These are phyloP conservation scores for Petaurus breviceps DNA, from an alignment of 2,113 vertebrate species.

Conservation along the genomic window DNA sequence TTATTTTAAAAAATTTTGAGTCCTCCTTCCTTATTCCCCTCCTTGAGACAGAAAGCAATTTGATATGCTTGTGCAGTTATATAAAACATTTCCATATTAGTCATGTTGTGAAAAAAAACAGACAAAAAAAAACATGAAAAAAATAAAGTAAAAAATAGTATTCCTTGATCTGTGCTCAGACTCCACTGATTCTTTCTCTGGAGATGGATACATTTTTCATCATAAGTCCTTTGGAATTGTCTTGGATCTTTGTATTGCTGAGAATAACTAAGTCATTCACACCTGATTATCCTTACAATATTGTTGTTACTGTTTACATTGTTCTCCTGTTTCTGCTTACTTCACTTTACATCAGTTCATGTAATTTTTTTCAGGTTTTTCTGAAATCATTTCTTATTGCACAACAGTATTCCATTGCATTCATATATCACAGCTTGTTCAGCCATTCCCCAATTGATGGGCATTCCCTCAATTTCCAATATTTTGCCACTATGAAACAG, in stretches of 20 bases:
- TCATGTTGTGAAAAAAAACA: not conserved
- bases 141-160: not conserved
- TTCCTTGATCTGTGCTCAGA: not conserved
- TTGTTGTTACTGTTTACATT: not conserved
- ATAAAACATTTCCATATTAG: not conserved
- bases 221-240: not conserved
- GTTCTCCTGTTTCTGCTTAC: not conserved
- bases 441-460: not conserved
- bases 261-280: not conserved
- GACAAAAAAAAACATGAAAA: not conserved
- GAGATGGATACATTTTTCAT: not conserved
- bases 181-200: not conserved
- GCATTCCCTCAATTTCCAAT: not conserved
- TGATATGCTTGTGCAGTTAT: not conserved
- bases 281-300: not conserved
- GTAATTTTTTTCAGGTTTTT: not conserved
- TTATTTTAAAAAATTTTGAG: not conserved
- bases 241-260: not conserved
- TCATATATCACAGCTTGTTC: not conserved
- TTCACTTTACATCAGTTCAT: not conserved
- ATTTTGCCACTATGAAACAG: not conserved
- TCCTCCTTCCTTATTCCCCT: not conserved
- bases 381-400: not conserved
- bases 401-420: not conserved
- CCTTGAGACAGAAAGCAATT: not conserved